Base-by-base conservation (phyloP, 2,888 invertebrate species). In the Synanthedon myopaeformis region DNA sequence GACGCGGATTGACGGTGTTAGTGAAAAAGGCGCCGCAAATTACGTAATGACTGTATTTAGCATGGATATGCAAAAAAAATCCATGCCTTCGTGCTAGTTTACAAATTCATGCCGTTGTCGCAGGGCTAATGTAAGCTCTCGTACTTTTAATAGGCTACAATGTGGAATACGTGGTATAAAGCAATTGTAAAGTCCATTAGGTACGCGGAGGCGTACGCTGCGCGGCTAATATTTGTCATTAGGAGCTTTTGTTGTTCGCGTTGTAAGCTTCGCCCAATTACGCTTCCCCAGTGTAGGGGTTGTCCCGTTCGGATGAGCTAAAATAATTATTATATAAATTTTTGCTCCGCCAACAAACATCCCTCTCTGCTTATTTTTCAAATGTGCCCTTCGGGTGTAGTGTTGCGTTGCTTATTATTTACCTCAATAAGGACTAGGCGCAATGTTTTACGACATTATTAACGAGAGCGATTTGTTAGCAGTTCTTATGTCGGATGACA, bases 111-210 rank as follows among this genome's bases (percentile, higher is more conserved):
- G 51, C 28, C 51, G 51, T 61, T 64, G 69, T 66, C 63, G 51
- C 59, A 63, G 61, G 63, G 63, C 69, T 69, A 72, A 72, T 70
- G 72, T 59, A 63, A 59, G 60, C 64, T 65, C 63, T 66, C 66
- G 65, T 70, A 61, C 64, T 67, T 73, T 68, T 74, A 74, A 76
- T 74, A 74, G 68, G 68, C 64, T 64, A 72, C 72, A 70, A 66
- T 67, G 72, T 70, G 70, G 66, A 66, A 65, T 65, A 67, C 70
- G 60, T 58, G 58, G 59, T 58, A 57, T 56, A 60, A 72, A 76
- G 75, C 81, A 81, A 80, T 82, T 79, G 79, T 78, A 66, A 77
- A 79, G 75, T 77, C 82, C 82, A 84, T 84, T 84, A 81, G 73
- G 72, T 70, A 69, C 57, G 67, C 62, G 68, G 71, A 75, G 78